These are phyloP conservation scores for Eubasilissa splendida DNA, from an alignment of 2,888 invertebrate genomes.

Conservation along the genomic window DNA sequence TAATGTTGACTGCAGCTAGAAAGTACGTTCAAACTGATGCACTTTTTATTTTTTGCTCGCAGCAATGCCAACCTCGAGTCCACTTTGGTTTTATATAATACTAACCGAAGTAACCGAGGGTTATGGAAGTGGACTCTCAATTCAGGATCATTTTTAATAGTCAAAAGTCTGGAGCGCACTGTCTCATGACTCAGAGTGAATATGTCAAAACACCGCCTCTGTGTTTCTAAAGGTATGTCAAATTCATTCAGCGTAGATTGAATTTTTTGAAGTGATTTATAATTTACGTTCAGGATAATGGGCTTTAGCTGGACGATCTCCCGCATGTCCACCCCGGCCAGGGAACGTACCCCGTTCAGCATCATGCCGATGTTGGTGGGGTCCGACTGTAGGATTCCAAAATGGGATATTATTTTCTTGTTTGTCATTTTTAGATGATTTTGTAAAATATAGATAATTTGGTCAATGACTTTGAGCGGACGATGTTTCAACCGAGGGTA, in stretches of 20 bases:
- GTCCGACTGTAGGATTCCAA: constrained; percentile 68
- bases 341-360: constrained; percentile 63
- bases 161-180: constrained; percentile 54
- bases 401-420: constrained; percentile 67
- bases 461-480: constrained; percentile 66
- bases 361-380: constrained; percentile 67
- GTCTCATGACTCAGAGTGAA: constrained; percentile 65
- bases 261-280: constrained; percentile 64
- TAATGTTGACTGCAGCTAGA: constrained; percentile 35
- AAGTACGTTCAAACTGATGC: constrained; percentile 46
- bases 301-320: constrained; percentile 68
- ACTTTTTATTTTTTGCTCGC: constrained; percentile 40
- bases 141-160: constrained; percentile 38
- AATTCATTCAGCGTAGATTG: constrained; percentile 65
- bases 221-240: constrained; percentile 67
- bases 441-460: constrained; percentile 65
- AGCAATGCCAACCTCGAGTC: constrained; percentile 41
- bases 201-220: constrained; percentile 68
- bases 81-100: constrained; percentile 47
- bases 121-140: constrained; percentile 34
- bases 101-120: constrained; percentile 45
- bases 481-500: constrained; percentile 70
- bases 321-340: constrained; percentile 69
- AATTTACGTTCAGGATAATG: constrained; percentile 66
- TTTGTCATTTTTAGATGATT: constrained; percentile 65